A percentile compares a stretch with the other conserved stretches of the same genome.
These are phyloP conservation scores for Gastrophysa polygoni DNA, from an alignment of 2,888 invertebrate species.

Conservation along the genomic window DNA sequence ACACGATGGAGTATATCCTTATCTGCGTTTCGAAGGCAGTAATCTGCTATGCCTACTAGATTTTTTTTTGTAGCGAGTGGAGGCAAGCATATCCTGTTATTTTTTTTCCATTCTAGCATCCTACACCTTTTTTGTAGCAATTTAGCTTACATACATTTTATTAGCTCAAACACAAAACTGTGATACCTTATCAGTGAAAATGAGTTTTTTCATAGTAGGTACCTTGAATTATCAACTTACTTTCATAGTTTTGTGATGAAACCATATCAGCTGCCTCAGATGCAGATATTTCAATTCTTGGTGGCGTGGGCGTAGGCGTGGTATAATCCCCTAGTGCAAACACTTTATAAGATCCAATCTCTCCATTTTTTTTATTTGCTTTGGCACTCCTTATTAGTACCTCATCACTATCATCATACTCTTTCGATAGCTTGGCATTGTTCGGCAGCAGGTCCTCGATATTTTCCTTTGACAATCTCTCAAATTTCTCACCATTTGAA, in stretches of 20 bases:
- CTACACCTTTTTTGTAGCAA: too few species aligned
- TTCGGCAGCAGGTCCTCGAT: not conserved
- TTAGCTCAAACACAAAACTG: too few species aligned
- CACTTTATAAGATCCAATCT: constrained; percentile 9
- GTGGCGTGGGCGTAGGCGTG: not conserved
- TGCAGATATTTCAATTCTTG: not conserved
- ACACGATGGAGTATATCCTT: too few species aligned
- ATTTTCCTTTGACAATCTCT: too few species aligned
- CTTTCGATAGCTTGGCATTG: not conserved
- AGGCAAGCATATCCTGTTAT: too few species aligned
- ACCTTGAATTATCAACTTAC: not conserved
- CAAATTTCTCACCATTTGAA: not conserved
- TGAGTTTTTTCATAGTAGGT: too few species aligned
- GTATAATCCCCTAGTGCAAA: constrained; percentile 15
- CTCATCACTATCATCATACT: not conserved
- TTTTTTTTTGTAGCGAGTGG: too few species aligned
- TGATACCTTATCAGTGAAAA: too few species aligned
- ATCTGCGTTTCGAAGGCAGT: too few species aligned
- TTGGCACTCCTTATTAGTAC: not conserved
- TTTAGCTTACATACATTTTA: too few species aligned
- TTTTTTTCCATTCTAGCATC: too few species aligned
- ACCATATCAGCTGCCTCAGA: not conserved
- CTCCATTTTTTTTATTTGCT: not conserved
- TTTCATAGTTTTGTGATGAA: not conserved
- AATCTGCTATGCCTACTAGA: too few species aligned